These are phyloP conservation scores for Pangasius krempfi DNA, from an alignment of 2,797 vertebrate genomes.

Conservation along the genomic window DNA sequence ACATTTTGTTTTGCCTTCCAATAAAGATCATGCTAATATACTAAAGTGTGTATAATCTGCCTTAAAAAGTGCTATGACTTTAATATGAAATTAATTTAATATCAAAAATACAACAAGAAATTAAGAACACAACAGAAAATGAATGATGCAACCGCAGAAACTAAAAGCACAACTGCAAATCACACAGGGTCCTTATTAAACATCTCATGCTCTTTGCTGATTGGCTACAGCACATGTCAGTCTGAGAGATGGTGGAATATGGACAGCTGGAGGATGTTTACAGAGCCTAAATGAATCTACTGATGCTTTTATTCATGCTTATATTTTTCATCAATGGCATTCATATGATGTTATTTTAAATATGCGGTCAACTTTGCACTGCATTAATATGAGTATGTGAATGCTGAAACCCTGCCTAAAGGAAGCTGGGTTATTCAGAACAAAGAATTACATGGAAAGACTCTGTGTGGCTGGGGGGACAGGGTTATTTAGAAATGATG, in stretches of 20 bases:
- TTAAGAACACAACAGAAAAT: neutral
- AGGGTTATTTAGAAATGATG: constrained; percentile 38
- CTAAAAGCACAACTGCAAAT: neutral
- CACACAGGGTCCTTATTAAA: neutral
- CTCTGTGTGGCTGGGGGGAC: neutral
- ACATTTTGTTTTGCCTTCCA: constrained; percentile 57
- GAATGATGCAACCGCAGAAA: neutral
- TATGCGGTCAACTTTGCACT: neutral
- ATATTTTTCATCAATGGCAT: constrained; percentile 15
- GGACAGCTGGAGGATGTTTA: constrained; percentile 8
- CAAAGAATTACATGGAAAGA: neutral
- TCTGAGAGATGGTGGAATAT: neutral
- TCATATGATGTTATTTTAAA: constrained; percentile 8
- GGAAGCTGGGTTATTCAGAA: neutral
- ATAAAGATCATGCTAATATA: constrained; percentile 46
- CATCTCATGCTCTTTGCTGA: neutral
- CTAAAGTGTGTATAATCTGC: constrained; percentile 23
- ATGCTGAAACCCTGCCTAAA: neutral
- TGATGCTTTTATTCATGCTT: neutral
- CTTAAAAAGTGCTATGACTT: neutral
- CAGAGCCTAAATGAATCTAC: neutral
- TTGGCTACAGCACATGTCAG: neutral
- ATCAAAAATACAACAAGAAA: neutral
- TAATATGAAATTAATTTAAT: neutral
- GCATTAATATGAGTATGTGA: constrained; percentile 3